These are phyloP conservation scores for Drosophila orena DNA, from an alignment of 1,140 invertebrate species.

Conservation along the genomic window DNA sequence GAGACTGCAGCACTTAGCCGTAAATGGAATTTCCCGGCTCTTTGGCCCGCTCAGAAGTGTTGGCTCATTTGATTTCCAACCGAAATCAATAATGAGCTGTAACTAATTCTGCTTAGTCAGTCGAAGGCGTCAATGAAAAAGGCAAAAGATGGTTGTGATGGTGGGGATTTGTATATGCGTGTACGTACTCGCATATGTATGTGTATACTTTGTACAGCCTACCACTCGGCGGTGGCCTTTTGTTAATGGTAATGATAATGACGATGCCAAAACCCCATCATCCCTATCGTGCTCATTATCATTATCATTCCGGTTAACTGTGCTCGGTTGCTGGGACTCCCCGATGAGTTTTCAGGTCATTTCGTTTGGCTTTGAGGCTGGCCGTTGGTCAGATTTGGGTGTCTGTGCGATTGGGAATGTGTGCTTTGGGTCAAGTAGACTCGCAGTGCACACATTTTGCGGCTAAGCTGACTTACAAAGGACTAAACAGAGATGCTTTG, in stretches of 20 bases:
- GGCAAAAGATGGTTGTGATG: too few relatives aligned
- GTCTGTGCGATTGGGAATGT: constrained; percentile 8
- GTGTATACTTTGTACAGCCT: neutral
- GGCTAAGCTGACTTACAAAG: constrained; percentile 47
- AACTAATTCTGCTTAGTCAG: constrained; percentile 60
- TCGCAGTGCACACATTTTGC: constrained; percentile 37
- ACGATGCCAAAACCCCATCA: constrained; percentile 14
- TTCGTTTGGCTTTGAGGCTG: constrained; percentile 53
- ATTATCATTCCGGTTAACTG: constrained; percentile 39
- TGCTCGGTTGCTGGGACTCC: constrained; percentile 8
- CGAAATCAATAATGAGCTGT: constrained; percentile 59
- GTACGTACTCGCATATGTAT: too few relatives aligned
- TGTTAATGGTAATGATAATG: constrained; percentile 43
- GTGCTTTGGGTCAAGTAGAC: constrained; percentile 32
- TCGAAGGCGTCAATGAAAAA: constrained; percentile 15
- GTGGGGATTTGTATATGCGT: too few relatives aligned
- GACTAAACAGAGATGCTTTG: constrained; percentile 20
- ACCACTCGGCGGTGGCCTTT: constrained; percentile 25
- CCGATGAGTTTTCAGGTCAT: constrained; percentile 52
- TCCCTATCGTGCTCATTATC: constrained; percentile 43
- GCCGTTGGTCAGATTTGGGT: constrained; percentile 31
- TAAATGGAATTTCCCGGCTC: constrained; percentile 9
- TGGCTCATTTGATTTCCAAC: constrained; percentile 48
- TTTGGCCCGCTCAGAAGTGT: constrained; percentile 7
- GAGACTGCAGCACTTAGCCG: neutral